Evolutionary conservation across 2,888 invertebrate genomes (phyloP).

Genomic region (Mechanitis mazaeus): DNA sequence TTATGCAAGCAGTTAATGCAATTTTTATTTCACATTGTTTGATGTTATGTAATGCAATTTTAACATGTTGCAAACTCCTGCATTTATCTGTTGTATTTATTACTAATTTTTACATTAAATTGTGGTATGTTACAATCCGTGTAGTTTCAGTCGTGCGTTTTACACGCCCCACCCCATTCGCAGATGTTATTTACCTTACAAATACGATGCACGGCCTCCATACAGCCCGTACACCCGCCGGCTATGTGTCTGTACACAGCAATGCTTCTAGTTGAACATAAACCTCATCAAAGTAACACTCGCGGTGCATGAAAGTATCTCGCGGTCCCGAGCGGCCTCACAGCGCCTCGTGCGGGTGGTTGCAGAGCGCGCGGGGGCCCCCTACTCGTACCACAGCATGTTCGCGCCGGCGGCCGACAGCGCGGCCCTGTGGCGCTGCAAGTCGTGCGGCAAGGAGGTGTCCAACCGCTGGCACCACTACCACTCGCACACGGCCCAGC

Average conservation of each 20-base stretch:
- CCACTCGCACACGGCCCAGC: conserved; percentile 88
- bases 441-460: conserved; percentile 89
- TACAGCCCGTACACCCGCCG: conserved; percentile 30
- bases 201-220: conserved; percentile 35
- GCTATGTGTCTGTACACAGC: conserved; percentile 26
- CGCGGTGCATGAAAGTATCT: neutral
- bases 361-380: conserved; percentile 60
- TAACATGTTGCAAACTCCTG: conserved; percentile 79
- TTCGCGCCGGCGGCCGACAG: conserved; percentile 84
- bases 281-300: conserved; percentile 12
- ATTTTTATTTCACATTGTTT: conserved; percentile 76
- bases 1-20: conserved; percentile 77
- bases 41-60: conserved; percentile 78
- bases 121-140: conserved; percentile 81
- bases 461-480: conserved; percentile 93
- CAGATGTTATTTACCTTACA: conserved; percentile 35
- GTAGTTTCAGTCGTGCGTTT: conserved; percentile 73
- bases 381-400: conserved; percentile 89
- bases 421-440: conserved; percentile 87
- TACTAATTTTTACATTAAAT: conserved; percentile 85
- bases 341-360: conserved; percentile 31
- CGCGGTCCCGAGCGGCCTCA: conserved; percentile 8
- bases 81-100: conserved; percentile 82
- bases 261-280: conserved; percentile 30
- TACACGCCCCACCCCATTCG: conserved; percentile 57